A percentile compares a stretch with the other conserved stretches of the same genome.
phyloP scores from a whole-genome alignment of 2,113 vertebrate genomes.

The Myotis davidii region DNA sequence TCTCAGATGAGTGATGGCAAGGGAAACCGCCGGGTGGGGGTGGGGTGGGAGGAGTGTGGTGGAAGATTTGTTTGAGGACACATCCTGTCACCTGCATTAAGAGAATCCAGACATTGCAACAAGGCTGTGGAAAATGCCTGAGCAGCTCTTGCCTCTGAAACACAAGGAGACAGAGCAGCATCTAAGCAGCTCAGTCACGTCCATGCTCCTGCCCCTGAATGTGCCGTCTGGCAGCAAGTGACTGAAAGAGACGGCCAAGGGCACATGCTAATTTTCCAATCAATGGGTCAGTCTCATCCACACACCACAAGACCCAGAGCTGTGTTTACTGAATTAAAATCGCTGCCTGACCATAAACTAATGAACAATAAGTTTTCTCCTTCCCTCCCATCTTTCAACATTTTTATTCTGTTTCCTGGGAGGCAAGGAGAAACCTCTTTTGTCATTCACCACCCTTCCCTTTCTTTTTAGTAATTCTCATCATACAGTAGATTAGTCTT shows the following conservation, averaged over 20 bases:
- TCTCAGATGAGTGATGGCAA: not conserved
- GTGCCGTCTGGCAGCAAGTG: not conserved
- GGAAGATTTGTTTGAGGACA: not conserved
- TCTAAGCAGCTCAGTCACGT: not conserved
- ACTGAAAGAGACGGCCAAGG: constrained; percentile 25
- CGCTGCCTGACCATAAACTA: constrained; percentile 23
- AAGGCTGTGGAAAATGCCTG: not conserved
- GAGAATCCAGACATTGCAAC: not conserved
- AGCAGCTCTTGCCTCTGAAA: not conserved
- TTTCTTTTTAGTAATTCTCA: constrained; percentile 30
- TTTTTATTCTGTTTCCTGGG: constrained; percentile 20
- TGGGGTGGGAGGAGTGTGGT: accelerated
- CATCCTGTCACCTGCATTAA: not conserved
- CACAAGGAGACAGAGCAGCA: not conserved
- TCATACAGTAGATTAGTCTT: not conserved
- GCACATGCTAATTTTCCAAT: constrained; percentile 54
- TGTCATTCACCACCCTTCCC: not conserved
- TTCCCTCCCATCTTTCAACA: not conserved
- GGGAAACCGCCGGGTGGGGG: not conserved
- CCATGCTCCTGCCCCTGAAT: accelerated
- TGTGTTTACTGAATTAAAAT: constrained; percentile 53
- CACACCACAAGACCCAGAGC: not conserved
- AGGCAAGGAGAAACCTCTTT: not conserved
- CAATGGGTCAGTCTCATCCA: constrained; percentile 52
- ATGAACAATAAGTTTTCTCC: not conserved